A percentile compares a stretch with the other conserved stretches of the same genome.
Conservation (phyloP, 2,888 invertebrate species). For the Yponomeuta malinellus region DNA sequence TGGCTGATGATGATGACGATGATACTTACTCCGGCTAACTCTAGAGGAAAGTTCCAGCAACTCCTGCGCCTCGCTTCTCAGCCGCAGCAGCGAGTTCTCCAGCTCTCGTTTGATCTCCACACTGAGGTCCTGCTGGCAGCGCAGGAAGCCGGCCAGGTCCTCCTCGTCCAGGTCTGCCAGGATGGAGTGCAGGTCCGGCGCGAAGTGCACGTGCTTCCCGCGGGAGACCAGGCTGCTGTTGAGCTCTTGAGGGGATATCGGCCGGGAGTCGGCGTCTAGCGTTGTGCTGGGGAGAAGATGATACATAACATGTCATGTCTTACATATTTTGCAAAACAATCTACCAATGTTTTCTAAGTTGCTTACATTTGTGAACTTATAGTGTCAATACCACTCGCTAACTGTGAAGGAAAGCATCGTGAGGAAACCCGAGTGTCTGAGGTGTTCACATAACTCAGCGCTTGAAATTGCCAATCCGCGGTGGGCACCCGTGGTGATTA, state of each 20-base stretch:
- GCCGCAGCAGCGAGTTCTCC: conserved; percentile 79
- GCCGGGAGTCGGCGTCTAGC: conserved; percentile 38
- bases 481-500: too few species aligned
- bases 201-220: conserved; percentile 78
- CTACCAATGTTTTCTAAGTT: too few species aligned
- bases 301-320: background rate
- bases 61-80: conserved; percentile 82
- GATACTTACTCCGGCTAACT: conserved; percentile 2
- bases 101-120: conserved; percentile 79
- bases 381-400: too few species aligned
- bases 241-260: conserved; percentile 28
- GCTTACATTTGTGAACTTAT: too few species aligned
- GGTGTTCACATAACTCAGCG: too few species aligned
- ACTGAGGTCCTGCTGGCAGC: conserved; percentile 62
- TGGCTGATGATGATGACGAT: background rate
- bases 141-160: conserved; percentile 63
- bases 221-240: conserved; percentile 43
- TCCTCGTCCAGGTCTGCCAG: conserved; percentile 78
- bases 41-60: conserved; percentile 64
- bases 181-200: conserved; percentile 76
- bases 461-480: too few species aligned
- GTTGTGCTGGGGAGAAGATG: conserved; percentile 23
- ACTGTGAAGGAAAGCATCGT: too few species aligned
- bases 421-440: too few species aligned
- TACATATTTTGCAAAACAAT: too few species aligned